A percentile compares a stretch with the other conserved stretches of the same genome.
Conservation (phyloP, 1,140 invertebrate species). For the Microplitis mediator region DNA sequence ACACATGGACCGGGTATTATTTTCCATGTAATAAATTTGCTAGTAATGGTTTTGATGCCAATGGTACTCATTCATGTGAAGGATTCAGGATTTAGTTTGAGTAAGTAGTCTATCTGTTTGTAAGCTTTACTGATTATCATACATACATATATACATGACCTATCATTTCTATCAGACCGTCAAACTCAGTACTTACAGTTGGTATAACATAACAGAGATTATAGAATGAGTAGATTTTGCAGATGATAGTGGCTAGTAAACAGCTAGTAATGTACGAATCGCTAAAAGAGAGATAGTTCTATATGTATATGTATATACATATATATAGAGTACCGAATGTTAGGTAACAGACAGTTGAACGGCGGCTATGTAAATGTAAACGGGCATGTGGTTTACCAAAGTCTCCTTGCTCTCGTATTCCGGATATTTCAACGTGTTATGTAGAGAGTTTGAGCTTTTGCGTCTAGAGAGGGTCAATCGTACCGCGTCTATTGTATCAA, state of each 20-base stretch:
- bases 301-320: too few species aligned
- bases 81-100: conserved; percentile 76
- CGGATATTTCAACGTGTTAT: neutral
- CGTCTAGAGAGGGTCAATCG: conserved; percentile 1
- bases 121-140: too few species aligned
- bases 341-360: neutral
- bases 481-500: neutral
- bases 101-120: conserved; percentile 62
- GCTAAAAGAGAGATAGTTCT: neutral
- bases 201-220: too few species aligned
- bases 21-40: conserved; percentile 78
- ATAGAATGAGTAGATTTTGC: too few species aligned
- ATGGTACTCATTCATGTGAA: conserved; percentile 79
- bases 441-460: neutral
- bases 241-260: too few species aligned
- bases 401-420: conserved; percentile 5
- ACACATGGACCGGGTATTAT: conserved; percentile 71
- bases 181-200: neutral
- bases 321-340: neutral
- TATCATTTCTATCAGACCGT: conserved; percentile 23
- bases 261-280: neutral
- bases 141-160: conserved; percentile 8
- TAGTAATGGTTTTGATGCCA: conserved; percentile 76
- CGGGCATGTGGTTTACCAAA: conserved; percentile 2
- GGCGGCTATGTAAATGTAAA: conserved; percentile 13